Evolutionary conservation across 2,888 invertebrate species (phyloP).

Genomic region (Tenthredo scrophulariae): DNA sequence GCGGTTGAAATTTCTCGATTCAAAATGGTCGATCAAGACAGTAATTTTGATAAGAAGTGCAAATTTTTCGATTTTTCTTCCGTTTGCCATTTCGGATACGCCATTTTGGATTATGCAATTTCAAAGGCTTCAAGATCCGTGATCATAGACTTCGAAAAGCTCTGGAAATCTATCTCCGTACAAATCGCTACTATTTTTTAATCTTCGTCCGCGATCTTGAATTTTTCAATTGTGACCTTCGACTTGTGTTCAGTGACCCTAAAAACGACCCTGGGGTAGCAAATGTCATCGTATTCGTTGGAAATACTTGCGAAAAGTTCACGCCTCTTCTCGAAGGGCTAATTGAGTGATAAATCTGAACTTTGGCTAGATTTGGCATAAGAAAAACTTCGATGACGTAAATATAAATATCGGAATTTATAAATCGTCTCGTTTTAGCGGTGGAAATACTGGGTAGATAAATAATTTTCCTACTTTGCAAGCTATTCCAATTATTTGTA

Average conservation of each 20-base stretch:
- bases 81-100: too few species aligned
- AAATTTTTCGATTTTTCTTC: too few species aligned
- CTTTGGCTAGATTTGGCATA: background rate
- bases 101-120: too few species aligned
- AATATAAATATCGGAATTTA: background rate
- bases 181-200: too few species aligned
- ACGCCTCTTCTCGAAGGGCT: background rate
- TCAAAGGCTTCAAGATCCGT: too few species aligned
- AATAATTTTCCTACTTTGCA: background rate
- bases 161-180: too few species aligned
- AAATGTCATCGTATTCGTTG: background rate
- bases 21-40: too few species aligned
- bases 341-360: too few species aligned
- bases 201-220: too few species aligned
- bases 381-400: background rate
- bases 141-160: too few species aligned
- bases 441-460: background rate
- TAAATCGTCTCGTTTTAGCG: background rate
- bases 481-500: background rate
- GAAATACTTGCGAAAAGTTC: background rate
- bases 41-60: too few species aligned
- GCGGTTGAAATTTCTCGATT: too few species aligned
- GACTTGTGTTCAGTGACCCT: background rate
- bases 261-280: background rate
- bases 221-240: background rate